phyloP scores from a whole-genome alignment of 2,888 invertebrate genomes.

The Aleiodes alternator region DNA sequence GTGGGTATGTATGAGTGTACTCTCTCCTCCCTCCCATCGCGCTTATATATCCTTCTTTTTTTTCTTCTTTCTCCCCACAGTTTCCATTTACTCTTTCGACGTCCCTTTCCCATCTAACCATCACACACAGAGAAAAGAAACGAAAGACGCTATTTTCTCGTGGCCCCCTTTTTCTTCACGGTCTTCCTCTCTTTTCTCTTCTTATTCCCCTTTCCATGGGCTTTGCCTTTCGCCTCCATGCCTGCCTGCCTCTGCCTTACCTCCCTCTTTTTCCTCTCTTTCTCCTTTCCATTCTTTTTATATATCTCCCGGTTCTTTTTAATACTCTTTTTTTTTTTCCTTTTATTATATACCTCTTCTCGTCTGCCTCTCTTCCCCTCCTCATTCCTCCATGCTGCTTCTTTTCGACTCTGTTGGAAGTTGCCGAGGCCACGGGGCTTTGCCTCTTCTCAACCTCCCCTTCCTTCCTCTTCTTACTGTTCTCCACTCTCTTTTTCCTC shows the following conservation, averaged over 20 bases:
- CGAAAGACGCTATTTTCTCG: constrained; percentile 70
- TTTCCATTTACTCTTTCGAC: constrained; percentile 68
- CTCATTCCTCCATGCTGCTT: constrained; percentile 10
- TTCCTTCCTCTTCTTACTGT: constrained; percentile 41
- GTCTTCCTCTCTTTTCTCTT: constrained; percentile 51
- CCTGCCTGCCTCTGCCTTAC: too few species aligned
- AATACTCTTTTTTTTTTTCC: constrained; percentile 4
- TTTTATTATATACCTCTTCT: constrained; percentile 28
- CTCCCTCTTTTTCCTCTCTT: constrained; percentile 40
- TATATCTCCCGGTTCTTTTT: constrained; percentile 20
- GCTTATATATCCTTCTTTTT: constrained; percentile 26
- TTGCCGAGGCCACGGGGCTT: constrained; percentile 43
- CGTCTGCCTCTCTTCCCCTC: constrained; percentile 11
- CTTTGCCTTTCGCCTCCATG: too few species aligned
- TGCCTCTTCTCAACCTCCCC: constrained; percentile 41
- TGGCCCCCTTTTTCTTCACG: constrained; percentile 69
- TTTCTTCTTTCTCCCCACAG: constrained; percentile 74
- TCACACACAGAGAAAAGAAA: constrained; percentile 76
- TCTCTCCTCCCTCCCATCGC: constrained; percentile 45
- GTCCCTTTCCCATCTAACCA: constrained; percentile 53
- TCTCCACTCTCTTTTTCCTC: constrained; percentile 51
- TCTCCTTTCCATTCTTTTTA: not conserved
- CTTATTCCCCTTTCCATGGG: constrained; percentile 29
- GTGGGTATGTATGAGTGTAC: constrained; percentile 45
- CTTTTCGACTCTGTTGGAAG: not conserved